Evolutionary conservation across 2,113 vertebrate genomes (phyloP).

Genomic region (Ochotona princeps): DNA sequence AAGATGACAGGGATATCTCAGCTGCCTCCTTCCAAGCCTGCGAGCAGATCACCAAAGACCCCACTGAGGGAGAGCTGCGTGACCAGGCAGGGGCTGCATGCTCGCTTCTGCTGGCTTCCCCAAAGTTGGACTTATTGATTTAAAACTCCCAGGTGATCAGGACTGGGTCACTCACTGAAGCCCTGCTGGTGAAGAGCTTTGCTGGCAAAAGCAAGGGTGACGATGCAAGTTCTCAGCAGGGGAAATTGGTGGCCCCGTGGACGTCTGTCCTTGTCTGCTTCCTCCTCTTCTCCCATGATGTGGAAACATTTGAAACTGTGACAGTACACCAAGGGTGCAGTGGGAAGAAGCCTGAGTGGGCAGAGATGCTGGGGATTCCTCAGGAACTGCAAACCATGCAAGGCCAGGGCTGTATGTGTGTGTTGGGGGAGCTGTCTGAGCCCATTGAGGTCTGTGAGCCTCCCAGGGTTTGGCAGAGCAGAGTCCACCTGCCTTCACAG

Average conservation of each 20-base stretch:
- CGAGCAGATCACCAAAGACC: accelerated
- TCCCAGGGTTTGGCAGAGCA: accelerated
- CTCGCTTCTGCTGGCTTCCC: background rate
- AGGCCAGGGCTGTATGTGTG: too few species aligned
- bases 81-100: accelerated
- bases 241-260: accelerated
- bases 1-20: background rate
- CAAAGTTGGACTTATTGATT: background rate
- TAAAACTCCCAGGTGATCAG: background rate
- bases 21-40: background rate
- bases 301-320: accelerated
- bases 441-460: accelerated
- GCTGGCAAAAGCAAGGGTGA: too few species aligned
- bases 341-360: background rate
- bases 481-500: accelerated
- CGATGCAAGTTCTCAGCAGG: too few species aligned
- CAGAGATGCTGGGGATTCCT: accelerated
- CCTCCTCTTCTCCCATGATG: accelerated
- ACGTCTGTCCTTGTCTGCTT: accelerated
- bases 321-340: accelerated
- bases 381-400: background rate
- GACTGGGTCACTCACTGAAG: background rate
- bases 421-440: background rate
- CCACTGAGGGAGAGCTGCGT: accelerated
- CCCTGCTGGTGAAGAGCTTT: background rate